Evolutionary conservation across 2,888 invertebrate species (phyloP).

Genomic region (Hemithea aestivaria): DNA sequence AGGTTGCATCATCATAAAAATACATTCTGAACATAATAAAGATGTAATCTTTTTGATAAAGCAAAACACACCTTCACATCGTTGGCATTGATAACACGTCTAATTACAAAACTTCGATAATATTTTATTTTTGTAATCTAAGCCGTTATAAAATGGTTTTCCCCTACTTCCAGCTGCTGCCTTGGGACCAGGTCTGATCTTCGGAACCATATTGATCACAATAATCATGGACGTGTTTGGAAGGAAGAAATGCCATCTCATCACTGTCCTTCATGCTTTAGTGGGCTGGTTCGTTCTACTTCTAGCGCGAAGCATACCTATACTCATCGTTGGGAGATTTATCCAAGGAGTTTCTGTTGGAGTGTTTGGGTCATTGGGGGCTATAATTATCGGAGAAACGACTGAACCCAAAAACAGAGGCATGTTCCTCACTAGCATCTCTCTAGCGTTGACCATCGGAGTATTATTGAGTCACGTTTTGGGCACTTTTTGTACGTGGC

Average conservation of each 20-base stretch:
- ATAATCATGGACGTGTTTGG: slow-evolving; percentile 58
- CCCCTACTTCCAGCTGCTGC: no score
- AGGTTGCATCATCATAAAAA: no score
- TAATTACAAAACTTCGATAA: no score
- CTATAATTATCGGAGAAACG: slow-evolving; percentile 73
- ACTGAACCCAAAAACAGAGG: slow-evolving; percentile 78
- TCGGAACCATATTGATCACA: no score
- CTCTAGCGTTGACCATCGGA: slow-evolving; percentile 76
- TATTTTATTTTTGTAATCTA: no score
- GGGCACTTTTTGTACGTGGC: slow-evolving; percentile 78
- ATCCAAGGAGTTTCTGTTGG: slow-evolving; percentile 68
- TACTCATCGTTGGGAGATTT: slow-evolving; percentile 43
- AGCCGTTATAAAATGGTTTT: no score
- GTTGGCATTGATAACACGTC: no score
- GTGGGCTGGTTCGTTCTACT: slow-evolving; percentile 73
- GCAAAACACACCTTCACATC: no score
- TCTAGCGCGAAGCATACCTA: slow-evolving; percentile 43
- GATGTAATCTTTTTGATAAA: no score
- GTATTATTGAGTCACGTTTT: slow-evolving; percentile 78
- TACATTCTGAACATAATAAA: no score
- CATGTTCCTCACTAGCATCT: slow-evolving; percentile 74
- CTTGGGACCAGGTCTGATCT: slow-evolving; percentile 47
- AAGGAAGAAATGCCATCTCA: slow-evolving; percentile 63
- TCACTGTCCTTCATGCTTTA: slow-evolving; percentile 60
- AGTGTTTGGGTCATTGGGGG: slow-evolving; percentile 57